Conservation (phyloP, 2,888 invertebrate species). For the Cosmorhoe ocellata region DNA sequence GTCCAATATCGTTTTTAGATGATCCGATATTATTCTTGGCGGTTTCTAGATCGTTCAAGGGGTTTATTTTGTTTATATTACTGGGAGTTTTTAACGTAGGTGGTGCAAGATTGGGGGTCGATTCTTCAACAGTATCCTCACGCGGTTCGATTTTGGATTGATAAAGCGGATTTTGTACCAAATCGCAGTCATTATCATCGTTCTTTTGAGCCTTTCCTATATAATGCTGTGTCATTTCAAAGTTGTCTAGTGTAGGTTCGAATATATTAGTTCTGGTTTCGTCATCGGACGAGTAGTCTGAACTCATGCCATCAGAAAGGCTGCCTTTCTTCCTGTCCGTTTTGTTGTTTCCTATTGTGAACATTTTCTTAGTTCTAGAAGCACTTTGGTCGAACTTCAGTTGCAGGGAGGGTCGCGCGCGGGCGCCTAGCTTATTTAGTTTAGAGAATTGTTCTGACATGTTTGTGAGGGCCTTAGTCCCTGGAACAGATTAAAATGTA, state of each 20-base stretch:
- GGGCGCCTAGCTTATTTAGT: conserved; percentile 86
- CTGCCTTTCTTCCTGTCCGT: conserved; percentile 83
- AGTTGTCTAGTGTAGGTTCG: conserved; percentile 77
- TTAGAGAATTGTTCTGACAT: conserved; percentile 94
- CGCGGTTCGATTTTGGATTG: conserved; percentile 74
- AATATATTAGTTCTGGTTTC: conserved; percentile 76
- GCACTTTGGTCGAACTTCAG: conserved; percentile 74
- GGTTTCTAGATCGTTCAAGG: conserved; percentile 49
- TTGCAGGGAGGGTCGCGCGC: conserved; percentile 77
- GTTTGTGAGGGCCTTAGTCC: conserved; percentile 92
- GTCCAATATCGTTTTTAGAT: conserved; percentile 3
- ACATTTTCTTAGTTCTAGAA: conserved; percentile 73
- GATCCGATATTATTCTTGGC: background rate
- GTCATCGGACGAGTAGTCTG: conserved; percentile 80
- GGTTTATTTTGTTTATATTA: conserved; percentile 62
- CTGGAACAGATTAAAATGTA: conserved; percentile 58
- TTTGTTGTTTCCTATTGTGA: conserved; percentile 74
- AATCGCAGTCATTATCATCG: conserved; percentile 68
- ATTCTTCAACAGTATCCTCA: conserved; percentile 79
- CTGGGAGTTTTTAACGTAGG: conserved; percentile 61
- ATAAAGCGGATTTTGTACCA: conserved; percentile 74
- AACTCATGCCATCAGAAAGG: conserved; percentile 84
- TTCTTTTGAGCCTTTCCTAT: conserved; percentile 61
- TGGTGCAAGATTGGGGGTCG: conserved; percentile 61
- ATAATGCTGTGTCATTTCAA: conserved; percentile 75